phyloP scores from a whole-genome alignment of 1,140 invertebrate genomes.

The Drosophila bipectinata region DNA sequence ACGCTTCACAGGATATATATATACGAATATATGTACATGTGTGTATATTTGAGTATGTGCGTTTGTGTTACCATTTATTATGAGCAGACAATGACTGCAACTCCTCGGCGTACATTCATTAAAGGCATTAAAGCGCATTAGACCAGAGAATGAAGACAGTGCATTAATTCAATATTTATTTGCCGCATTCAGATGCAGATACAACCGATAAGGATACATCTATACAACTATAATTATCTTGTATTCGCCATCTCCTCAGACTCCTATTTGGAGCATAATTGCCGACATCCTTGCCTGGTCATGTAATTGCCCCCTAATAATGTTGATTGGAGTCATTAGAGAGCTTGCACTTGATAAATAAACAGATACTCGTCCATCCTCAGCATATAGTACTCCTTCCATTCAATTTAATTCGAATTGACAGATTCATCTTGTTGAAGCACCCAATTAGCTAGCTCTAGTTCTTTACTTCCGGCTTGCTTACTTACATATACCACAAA shows the following conservation, averaged over 20 bases:
- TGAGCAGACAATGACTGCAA: constrained; percentile 2
- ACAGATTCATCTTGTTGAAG: constrained; percentile 13
- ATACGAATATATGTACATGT: not conserved
- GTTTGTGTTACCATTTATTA: not conserved
- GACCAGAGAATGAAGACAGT: constrained; percentile 1
- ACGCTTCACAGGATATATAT: constrained; percentile 12
- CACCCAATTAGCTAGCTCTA: constrained; percentile 14
- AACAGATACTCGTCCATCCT: not conserved
- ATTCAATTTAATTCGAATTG: not conserved
- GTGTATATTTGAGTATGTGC: not conserved
- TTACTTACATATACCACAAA: not conserved
- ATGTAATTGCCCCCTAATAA: constrained; percentile 41
- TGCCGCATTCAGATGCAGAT: not conserved
- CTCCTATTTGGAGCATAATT: constrained; percentile 4
- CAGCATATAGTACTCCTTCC: not conserved
- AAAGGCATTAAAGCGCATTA: constrained; percentile 34
- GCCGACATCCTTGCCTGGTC: constrained; percentile 29
- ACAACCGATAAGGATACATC: not conserved
- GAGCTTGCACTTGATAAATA: constrained; percentile 26
- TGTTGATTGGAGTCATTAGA: constrained; percentile 46
- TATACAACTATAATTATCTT: not conserved
- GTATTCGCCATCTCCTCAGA: not conserved
- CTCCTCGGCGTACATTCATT: constrained; percentile 13
- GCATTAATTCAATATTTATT: constrained; percentile 40
- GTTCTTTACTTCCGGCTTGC: constrained; percentile 7